These are phyloP conservation scores for Vultur gryphus DNA, from an alignment of 2,797 vertebrate species.

Conservation along the genomic window DNA sequence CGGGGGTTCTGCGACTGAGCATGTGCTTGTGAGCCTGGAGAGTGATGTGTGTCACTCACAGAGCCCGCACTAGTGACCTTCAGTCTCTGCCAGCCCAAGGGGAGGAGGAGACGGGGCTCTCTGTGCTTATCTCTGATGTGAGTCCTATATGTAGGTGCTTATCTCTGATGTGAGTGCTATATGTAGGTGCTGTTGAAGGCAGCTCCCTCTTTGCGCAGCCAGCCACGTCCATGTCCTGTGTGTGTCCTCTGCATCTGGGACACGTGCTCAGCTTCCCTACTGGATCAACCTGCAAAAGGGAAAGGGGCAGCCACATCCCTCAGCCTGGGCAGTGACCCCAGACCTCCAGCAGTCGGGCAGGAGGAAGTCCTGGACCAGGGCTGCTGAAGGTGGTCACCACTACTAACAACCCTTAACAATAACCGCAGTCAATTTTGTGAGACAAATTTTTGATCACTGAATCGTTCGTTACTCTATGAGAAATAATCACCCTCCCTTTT, in stretches of 20 bases:
- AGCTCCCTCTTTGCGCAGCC: background rate
- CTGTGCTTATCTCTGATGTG: background rate
- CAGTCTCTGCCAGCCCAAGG: background rate
- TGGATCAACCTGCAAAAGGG: background rate
- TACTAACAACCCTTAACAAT: background rate
- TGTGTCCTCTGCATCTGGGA: background rate
- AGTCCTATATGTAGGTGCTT: background rate
- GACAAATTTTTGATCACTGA: background rate
- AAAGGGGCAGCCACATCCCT: background rate
- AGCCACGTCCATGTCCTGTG: no score
- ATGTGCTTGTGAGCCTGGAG: background rate
- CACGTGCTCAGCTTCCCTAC: background rate
- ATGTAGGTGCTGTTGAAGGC: background rate
- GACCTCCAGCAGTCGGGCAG: background rate
- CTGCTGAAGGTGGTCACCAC: background rate
- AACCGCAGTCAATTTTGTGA: background rate
- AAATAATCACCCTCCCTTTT: background rate
- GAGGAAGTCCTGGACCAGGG: background rate
- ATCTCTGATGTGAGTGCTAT: no score
- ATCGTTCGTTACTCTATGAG: background rate
- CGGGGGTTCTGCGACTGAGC: fast-evolving
- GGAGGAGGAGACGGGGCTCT: fast-evolving
- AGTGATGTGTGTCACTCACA: background rate
- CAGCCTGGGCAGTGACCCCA: background rate
- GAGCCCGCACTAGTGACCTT: no score